phyloP scores from a whole-genome alignment of 2,797 vertebrate species.

The Mormyrus hasselquistii region DNA sequence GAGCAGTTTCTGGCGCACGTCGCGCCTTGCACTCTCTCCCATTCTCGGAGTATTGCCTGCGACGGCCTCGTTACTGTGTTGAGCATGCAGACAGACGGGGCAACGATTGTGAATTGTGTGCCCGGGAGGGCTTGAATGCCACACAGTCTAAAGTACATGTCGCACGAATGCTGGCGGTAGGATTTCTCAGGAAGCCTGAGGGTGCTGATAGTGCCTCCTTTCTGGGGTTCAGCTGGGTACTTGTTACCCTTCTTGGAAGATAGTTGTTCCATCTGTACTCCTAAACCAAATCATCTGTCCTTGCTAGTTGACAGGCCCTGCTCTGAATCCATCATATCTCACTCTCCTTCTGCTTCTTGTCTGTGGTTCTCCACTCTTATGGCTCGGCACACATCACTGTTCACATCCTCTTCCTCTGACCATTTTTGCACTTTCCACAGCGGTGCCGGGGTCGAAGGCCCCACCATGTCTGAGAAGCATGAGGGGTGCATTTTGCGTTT shows the following conservation, averaged over 20 bases:
- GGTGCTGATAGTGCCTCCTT: neutral
- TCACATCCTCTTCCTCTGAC: neutral
- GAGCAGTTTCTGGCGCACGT: conserved; percentile 33
- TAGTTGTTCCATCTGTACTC: neutral
- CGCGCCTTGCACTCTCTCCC: neutral
- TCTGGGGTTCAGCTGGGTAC: neutral
- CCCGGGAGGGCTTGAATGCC: neutral
- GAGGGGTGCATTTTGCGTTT: neutral
- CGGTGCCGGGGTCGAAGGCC: neutral
- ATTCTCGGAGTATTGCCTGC: neutral
- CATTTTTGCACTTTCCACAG: neutral
- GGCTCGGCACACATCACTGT: neutral
- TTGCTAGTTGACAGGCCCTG: neutral
- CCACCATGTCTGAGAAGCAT: neutral
- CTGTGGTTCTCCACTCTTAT: neutral
- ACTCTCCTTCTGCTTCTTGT: neutral
- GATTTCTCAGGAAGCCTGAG: neutral
- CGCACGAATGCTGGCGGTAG: neutral
- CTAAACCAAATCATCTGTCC: neutral
- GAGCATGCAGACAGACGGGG: neutral
- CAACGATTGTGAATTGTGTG: neutral
- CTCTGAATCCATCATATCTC: neutral
- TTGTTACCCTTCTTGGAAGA: neutral
- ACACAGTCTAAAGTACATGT: neutral
- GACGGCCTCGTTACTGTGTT: neutral